Conservation (phyloP, 2,113 vertebrate genomes). For the Upupa epops region DNA sequence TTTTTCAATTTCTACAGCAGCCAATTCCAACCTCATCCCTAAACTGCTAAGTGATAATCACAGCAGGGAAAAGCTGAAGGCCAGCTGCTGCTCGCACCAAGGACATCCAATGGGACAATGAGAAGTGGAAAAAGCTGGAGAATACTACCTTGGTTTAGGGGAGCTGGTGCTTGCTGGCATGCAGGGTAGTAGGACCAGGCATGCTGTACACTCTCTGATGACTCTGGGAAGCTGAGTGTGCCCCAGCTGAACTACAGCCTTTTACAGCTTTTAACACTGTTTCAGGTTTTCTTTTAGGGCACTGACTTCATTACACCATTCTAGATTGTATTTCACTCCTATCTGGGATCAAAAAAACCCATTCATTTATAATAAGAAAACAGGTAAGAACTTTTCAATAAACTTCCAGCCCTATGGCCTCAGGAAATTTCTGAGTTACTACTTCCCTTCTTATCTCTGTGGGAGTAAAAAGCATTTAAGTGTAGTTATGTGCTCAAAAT, state of each 20-base stretch:
- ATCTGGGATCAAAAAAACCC: not conserved
- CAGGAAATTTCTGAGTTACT: not conserved
- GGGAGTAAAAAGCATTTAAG: not conserved
- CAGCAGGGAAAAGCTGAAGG: not conserved
- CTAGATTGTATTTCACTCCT: not conserved
- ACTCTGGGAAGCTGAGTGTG: not conserved
- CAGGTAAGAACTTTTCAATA: not conserved
- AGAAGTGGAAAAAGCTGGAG: not conserved
- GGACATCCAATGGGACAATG: not conserved
- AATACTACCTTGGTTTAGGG: not conserved
- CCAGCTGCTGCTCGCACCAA: conserved; percentile 1
- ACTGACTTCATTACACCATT: not conserved
- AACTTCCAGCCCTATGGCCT: not conserved
- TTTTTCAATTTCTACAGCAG: not conserved
- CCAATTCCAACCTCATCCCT: not conserved
- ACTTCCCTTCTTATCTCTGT: not conserved
- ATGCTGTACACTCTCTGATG: not conserved
- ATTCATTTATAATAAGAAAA: not conserved
- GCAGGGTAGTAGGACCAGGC: not conserved
- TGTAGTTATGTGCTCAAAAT: not conserved
- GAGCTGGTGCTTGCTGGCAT: not conserved
- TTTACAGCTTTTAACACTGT: not conserved
- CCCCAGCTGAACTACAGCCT: not conserved
- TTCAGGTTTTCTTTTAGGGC: not conserved
- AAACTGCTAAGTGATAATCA: not conserved